Conservation (phyloP, 2,797 vertebrate species). For the Oreochromis mossambicus region DNA sequence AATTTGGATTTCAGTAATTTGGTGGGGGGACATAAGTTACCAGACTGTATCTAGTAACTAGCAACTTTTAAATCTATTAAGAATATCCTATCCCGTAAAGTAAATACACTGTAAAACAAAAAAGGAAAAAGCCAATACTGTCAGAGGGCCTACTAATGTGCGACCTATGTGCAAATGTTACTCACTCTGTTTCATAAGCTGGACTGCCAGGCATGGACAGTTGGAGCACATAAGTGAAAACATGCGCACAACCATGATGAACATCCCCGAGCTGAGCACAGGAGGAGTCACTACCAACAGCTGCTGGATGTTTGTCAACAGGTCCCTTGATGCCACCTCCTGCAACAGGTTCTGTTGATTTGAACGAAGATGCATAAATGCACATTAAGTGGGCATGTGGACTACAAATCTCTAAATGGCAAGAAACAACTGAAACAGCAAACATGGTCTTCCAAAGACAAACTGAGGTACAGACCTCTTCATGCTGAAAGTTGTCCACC, state of each 20-base stretch:
- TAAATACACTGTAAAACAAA: background rate
- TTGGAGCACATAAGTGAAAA: slow-evolving; percentile 99
- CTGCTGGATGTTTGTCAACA: slow-evolving; percentile 98
- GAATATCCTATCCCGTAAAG: background rate
- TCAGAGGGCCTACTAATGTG: background rate
- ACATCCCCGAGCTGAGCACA: slow-evolving; percentile 98
- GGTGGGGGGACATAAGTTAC: background rate
- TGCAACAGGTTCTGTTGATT: slow-evolving; percentile 91
- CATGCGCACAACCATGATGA: slow-evolving; percentile 99
- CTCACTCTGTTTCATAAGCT: slow-evolving; percentile 99
- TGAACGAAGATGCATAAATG: background rate
- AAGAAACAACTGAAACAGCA: background rate
- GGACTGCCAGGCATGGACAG: slow-evolving; percentile 94
- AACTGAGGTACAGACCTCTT: slow-evolving; percentile 81
- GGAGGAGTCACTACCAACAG: slow-evolving; percentile 97
- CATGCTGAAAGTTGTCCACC: slow-evolving; percentile 99
- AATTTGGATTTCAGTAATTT: background rate
- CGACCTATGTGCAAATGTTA: slow-evolving; percentile 12
- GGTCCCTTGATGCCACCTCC: slow-evolving; percentile 96
- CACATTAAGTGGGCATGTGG: background rate
- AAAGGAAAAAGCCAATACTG: background rate
- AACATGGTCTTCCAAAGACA: background rate
- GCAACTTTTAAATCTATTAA: background rate
- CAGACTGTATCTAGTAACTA: background rate
- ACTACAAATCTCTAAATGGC: background rate